Evolutionary conservation across 2,888 invertebrate species (phyloP).

Genomic region (Hemaris fuciformis): DNA sequence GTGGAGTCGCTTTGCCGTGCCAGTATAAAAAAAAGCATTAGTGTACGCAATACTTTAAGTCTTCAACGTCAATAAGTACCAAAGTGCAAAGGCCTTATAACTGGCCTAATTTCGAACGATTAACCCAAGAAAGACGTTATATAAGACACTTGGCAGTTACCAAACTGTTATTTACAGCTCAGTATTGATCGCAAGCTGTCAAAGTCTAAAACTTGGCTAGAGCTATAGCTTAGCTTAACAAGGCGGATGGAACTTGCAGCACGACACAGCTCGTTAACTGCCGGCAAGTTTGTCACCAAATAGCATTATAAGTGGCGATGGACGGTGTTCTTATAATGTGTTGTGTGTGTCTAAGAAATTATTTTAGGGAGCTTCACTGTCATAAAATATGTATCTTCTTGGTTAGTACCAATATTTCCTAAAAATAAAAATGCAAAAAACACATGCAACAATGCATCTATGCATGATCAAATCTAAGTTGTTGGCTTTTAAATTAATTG

Average conservation of each 20-base stretch:
- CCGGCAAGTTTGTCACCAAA: slow-evolving; percentile 12
- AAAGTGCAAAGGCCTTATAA: neutral
- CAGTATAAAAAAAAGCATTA: too few relatives aligned
- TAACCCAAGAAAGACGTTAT: neutral
- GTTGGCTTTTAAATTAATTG: too few relatives aligned
- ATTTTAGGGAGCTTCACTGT: too few relatives aligned
- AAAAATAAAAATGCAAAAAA: too few relatives aligned
- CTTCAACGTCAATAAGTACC: neutral
- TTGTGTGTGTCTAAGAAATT: too few relatives aligned
- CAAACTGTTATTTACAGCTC: neutral
- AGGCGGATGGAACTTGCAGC: slow-evolving; percentile 27
- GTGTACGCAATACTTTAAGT: too few relatives aligned
- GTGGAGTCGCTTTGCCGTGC: too few relatives aligned
- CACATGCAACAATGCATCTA: too few relatives aligned
- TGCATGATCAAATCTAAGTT: too few relatives aligned
- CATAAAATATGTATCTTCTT: too few relatives aligned
- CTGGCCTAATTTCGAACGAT: neutral
- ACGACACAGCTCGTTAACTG: slow-evolving; percentile 27
- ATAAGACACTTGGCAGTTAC: neutral
- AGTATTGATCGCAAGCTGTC: slow-evolving; percentile 9
- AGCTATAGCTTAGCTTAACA: slow-evolving; percentile 18
- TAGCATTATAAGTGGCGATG: neutral
- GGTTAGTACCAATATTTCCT: too few relatives aligned
- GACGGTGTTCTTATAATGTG: neutral
- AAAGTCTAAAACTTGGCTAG: slow-evolving; percentile 3